Base-by-base conservation (phyloP, 2,797 vertebrate species). In the Salmo trutta region DNA sequence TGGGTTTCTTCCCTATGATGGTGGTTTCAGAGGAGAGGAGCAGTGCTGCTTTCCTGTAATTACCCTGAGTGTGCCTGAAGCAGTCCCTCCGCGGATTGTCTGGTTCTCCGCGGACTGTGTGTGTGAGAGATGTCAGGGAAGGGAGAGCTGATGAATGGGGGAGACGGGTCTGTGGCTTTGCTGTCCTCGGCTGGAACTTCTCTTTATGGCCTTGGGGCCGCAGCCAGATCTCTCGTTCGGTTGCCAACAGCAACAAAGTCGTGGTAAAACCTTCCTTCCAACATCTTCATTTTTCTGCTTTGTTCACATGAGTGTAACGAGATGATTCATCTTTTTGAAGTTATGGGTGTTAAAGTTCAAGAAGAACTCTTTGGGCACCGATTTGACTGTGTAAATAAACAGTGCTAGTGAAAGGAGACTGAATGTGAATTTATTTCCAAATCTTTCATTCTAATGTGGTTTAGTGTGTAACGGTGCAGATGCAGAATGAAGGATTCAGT, bases 1-100 rank as follows among this genome's bases (percentile, higher is more conserved):
- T 33, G 1, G 15, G 31, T 4, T n/a, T 17, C 66, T n/a, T 16
- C 15, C 10, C 27, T 36, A 16, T 68, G 10, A 15, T 27, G 81
- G 84, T 81, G 76, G 82, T 74, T 78, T 80, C 79, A 4, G 71
- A 31, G 27, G 78, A 86, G 80, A 88, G 79, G 81, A 66, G 76
- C 73, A 59, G 78, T 83, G 80, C 85, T 82, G 80, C 82, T 90
- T 64, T 88, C 89, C 91, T 93, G 87, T 91, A 93, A 93, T 95
- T 93, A 93, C 84, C 87, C 83, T 85, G 80, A 88, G 75, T 78
- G 74, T 31, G 29, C 27, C 82, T 83, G 85, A 86, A 91, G 91
- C 86, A 90, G 87, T 87, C 79, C 82, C 75, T 68, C 17, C 52
- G 69, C 83, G 83, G 80, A 74, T 70, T 79, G 81, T 76, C 71